Evolutionary conservation across 2,888 invertebrate species (phyloP), one percentile per base, ranked within the genome.

Genomic region (Brenthis ino): DNA sequence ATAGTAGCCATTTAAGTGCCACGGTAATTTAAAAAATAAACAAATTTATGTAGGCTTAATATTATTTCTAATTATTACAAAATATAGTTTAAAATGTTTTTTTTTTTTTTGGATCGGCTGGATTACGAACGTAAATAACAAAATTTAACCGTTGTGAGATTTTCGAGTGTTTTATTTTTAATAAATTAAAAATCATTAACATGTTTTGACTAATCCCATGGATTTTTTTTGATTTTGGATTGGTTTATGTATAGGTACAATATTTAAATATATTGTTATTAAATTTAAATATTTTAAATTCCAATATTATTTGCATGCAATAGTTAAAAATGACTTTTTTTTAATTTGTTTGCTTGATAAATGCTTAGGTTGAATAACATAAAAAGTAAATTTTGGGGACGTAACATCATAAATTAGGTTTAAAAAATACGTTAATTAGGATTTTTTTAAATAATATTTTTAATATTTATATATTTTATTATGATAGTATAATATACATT

Each of bases 71-170:
- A 5, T 24, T 54, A 24, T 24, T 13, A 14, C 2, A 24, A 5
- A 61, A n/a, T 51, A 13, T 61, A 50, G 1, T 37, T 37, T 43
- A 13, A 28, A 48, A 6, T 43, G 14, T 37, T 43, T 20, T 20
- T 47, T 4, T 43, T 50, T 3, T 60, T 24, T 53, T 57, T 56
- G 37, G 70, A 70, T 72, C 48, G 72, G 72, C 65, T 70, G 72
- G 70, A 70, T 72, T 70, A 64, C 54, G 48, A 48, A 54, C 57
- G 67, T 65, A 48, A 58, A 68, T 72, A 72, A 70, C 72, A 70
- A 60, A 72, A 66, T 72, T 67, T 72, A 70, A 72, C 68, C 47
- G 56, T 64, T 69, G 16, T 69, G 57, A 37, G 53, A 43, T 64
- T 68, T 68, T 68, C 51, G 65, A 65, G 70, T 70, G 72, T 58